Base-by-base conservation (phyloP, 1,140 invertebrate species). In the Solenopsis invicta region DNA sequence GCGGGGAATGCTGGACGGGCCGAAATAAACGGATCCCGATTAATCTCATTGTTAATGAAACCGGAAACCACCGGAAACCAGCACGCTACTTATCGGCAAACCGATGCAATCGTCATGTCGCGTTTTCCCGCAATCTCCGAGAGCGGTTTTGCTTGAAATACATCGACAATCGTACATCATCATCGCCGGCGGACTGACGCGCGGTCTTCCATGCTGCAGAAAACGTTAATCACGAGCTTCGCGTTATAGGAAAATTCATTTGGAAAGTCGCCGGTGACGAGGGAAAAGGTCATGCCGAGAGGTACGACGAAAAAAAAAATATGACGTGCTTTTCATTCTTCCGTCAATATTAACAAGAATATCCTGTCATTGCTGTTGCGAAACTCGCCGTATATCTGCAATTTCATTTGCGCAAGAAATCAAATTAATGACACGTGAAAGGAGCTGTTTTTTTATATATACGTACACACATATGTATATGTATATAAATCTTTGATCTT, bases 101-200 rank as follows among this genome's bases (percentile, higher is more conserved):
- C 41, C 80, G 69, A 84, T 74, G 50, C 45, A 50, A 77, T 78
- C 72, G 52, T 61, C 56, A 66, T 59, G 74, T 78, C 59, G 34
- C 37, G 24, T 78, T 78, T 66, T 66, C 62, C 62, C 76, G 74
- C 76, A 78, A 78, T 85, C 82, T 85, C 71, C 48, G 48, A 10
- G 82, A 54, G 48, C 59, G 56, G 64, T 76, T 66, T 66, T 24
- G 82, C 64, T 88, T 77, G 82, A 88, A 88, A 88, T 88, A 88
- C 87, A 88, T 88, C 82, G 82, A 69, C 87, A 85, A 85, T 85
- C 61, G 61, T 75, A 52, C 45, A 54, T 77, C 48, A 59, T 78
- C 48, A 77, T 78, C 75, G 61, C 21, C 66, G 12, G 56, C 24
- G 10, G 21, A 52, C 21, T 24, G 52, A 82, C 82, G 72, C 59